Percentiles rank a stretch among this genome's conserved stretches.
phyloP scores from a whole-genome alignment of 2,888 invertebrate genomes.

The Lasioglossum vierecki region DNA sequence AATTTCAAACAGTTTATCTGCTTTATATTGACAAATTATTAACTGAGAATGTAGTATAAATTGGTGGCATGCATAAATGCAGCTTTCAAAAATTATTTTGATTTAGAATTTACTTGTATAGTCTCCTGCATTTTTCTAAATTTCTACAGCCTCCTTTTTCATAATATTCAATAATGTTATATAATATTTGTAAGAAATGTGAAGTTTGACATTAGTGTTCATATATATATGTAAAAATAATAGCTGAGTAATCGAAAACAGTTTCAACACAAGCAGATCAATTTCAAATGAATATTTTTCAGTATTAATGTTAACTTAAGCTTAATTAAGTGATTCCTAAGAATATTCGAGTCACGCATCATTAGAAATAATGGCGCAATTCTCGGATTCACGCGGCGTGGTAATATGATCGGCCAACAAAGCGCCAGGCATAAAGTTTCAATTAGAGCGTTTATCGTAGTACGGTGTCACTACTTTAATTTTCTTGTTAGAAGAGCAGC shows the following conservation, averaged over 20 bases:
- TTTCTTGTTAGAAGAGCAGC: slow-evolving; percentile 15
- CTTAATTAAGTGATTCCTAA: background rate
- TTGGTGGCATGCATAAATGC: background rate
- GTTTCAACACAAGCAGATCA: too few relatives aligned
- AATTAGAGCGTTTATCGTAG: background rate
- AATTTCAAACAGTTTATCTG: too few relatives aligned
- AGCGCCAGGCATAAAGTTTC: background rate
- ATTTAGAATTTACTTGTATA: background rate
- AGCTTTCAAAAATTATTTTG: background rate
- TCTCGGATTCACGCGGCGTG: background rate
- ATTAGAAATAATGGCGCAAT: background rate
- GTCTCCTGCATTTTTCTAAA: background rate
- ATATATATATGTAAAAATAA: background rate
- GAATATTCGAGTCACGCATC: background rate
- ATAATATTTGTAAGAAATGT: background rate
- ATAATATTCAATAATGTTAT: background rate
- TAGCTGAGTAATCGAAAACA: too few relatives aligned
- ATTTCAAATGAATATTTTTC: too few relatives aligned
- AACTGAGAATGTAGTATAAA: background rate
- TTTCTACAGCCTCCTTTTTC: background rate
- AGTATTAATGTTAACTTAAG: too few relatives aligned
- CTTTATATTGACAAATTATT: too few relatives aligned
- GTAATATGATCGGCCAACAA: background rate
- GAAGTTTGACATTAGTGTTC: background rate
- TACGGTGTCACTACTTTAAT: slow-evolving; percentile 16